Evolutionary conservation across 2,888 invertebrate genomes (phyloP).

Genomic region (Phaonia tiefii): DNA sequence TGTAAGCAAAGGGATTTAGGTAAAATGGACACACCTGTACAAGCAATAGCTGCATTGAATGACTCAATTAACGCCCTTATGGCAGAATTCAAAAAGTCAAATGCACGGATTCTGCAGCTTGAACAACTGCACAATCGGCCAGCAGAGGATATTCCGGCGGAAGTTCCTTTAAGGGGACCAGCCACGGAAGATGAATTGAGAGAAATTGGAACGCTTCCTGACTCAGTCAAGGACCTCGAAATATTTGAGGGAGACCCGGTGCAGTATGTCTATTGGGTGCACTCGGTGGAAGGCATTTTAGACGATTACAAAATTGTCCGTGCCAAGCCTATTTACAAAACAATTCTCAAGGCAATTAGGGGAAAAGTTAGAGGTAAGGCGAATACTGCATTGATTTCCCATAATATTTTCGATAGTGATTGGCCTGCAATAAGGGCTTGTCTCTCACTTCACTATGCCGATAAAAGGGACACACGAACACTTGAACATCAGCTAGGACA

Average conservation of each 20-base stretch:
- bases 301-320: conserved; percentile 50
- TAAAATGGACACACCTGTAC: too few species aligned
- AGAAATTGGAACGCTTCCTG: conserved; percentile 49
- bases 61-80: too few species aligned
- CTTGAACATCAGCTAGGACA: conserved; percentile 62
- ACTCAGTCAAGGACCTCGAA: conserved; percentile 57
- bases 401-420: conserved; percentile 61
- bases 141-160: too few species aligned
- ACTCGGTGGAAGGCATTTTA: conserved; percentile 59
- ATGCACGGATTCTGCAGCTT: too few species aligned
- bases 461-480: conserved; percentile 64
- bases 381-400: conserved; percentile 50
- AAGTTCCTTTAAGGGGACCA: neutral
- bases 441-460: conserved; percentile 67
- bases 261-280: conserved; percentile 63
- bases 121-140: too few species aligned
- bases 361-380: conserved; percentile 57
- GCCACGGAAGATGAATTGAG: conserved; percentile 41
- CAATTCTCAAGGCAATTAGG: conserved; percentile 56
- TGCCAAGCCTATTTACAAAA: conserved; percentile 56
- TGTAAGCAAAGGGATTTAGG: too few species aligned
- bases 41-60: too few species aligned
- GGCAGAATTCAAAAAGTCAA: too few species aligned
- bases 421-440: conserved; percentile 64
- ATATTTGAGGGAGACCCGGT: conserved; percentile 56